Base-by-base conservation (phyloP, 1,140 invertebrate species). In the Lepidurus apus region DNA sequence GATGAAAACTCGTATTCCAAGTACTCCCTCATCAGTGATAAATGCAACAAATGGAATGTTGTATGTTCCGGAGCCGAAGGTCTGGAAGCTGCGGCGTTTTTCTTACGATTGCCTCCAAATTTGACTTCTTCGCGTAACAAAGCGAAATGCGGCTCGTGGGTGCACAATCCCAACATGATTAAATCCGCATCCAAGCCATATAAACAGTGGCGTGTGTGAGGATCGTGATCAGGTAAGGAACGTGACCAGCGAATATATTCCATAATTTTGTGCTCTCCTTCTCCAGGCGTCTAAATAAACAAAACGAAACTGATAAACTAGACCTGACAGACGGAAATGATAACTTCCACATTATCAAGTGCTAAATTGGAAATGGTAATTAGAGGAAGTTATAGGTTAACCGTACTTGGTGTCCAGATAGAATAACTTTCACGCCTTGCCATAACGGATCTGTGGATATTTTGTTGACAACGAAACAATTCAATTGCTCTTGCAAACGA, bases 181-280 rank as follows among this genome's bases (percentile, higher is more conserved):
- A 99, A 87, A 89, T 99, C 97, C 24, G 96, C 96, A 87, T 99
- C 97, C 9, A 98, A 87, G 0, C 97, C 97, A 85, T 98, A 98
- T 8, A 98, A 86, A 86, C 96, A 98, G 84, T 98, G 96, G 7
- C 95, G 86, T 0, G 94, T 97, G 83, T 97, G 93, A 1, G 91
- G 89, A 85, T 98, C 91, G 84, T 96, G 96, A 79, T 90, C 90
- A 3, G 92, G 89, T 84, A 93, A 90, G 0, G 93, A 89, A 82
- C 93, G 92, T 83, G 94, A 87, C 85, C 92, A 94, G 43, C 96
- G 87, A 80, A 99, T 98, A 83, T 95, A 98, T 84, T 98, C 96
- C 96, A 98, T 98, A 74, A 98, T 97, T 87, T 98, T 99, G 84
- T 99, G 97, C 86, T 99, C 97, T 7, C 97, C 97, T 89, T 99